Percentiles rank a stretch among this genome's conserved stretches.
Conservation (phyloP, 2,113 vertebrate genomes). For the Charina bottae region DNA sequence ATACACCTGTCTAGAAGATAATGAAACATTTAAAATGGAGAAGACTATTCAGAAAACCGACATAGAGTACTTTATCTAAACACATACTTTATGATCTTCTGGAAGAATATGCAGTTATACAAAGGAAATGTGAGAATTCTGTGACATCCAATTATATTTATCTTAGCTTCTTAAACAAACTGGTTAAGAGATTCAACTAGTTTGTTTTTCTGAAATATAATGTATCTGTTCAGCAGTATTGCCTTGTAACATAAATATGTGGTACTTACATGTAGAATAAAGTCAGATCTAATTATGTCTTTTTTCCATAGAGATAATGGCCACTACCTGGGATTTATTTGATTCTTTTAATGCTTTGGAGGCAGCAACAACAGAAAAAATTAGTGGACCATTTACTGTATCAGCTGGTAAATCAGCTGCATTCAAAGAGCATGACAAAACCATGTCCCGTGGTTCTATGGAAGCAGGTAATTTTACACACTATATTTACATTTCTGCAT, state of each 20-base stretch:
- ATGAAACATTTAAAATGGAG: background rate
- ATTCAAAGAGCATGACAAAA: constrained; percentile 41
- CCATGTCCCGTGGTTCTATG: constrained; percentile 43
- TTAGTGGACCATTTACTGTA: background rate
- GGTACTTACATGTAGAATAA: accelerated
- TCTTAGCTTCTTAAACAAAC: background rate
- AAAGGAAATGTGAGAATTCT: background rate
- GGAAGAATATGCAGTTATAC: constrained; percentile 1
- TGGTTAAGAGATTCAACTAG: background rate
- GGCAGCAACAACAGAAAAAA: constrained; percentile 19
- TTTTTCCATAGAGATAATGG: constrained; percentile 68
- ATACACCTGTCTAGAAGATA: background rate
- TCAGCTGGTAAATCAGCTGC: constrained; percentile 16
- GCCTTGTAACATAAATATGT: background rate
- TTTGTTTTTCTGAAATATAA: background rate
- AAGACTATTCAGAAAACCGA: background rate
- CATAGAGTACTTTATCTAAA: background rate
- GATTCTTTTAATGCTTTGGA: constrained; percentile 58
- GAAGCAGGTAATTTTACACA: constrained; percentile 72
- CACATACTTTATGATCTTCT: background rate
- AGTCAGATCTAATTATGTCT: background rate
- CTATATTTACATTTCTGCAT: background rate
- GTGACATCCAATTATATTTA: background rate
- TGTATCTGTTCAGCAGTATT: background rate
- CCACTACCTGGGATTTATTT: constrained; percentile 82